Percentiles rank a stretch among this genome's conserved stretches.
phyloP scores from a whole-genome alignment of 2,797 vertebrate species.

The Ibycter americanus region DNA sequence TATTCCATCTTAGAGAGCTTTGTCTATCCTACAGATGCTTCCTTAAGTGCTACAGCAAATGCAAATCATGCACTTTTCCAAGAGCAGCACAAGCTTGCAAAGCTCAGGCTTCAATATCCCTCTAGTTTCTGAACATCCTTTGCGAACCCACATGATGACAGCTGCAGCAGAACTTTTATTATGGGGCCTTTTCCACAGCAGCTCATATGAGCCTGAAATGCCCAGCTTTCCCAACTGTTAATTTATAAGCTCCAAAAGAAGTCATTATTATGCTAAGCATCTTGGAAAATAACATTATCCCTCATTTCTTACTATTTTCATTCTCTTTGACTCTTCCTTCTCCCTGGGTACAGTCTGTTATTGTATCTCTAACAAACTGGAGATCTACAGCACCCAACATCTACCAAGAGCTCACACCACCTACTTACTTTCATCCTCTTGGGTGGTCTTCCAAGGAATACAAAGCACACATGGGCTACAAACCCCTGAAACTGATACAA shows the following conservation, averaged over 20 bases:
- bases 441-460: not conserved
- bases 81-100: not conserved
- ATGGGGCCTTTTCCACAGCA: not conserved
- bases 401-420: not conserved
- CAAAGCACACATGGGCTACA: not conserved
- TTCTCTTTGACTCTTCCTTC: not conserved
- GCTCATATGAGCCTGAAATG: not conserved
- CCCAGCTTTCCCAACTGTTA: not conserved
- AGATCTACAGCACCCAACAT: not conserved
- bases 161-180: not conserved
- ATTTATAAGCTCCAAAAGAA: not conserved
- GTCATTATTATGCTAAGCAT: not conserved
- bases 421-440: not conserved
- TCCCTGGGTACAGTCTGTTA: not conserved
- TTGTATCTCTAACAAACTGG: not conserved
- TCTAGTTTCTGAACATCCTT: not conserved
- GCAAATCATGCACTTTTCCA: not conserved
- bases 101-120: not conserved
- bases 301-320: not conserved
- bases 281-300: not conserved
- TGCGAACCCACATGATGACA: not conserved
- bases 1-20: not conserved
- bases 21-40: not conserved
- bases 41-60: not conserved
- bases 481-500: rapidly evolving